A percentile compares a stretch with the other conserved stretches of the same genome.
Conservation (phyloP, 2,888 invertebrate genomes). For the Anthophora plumipes region DNA sequence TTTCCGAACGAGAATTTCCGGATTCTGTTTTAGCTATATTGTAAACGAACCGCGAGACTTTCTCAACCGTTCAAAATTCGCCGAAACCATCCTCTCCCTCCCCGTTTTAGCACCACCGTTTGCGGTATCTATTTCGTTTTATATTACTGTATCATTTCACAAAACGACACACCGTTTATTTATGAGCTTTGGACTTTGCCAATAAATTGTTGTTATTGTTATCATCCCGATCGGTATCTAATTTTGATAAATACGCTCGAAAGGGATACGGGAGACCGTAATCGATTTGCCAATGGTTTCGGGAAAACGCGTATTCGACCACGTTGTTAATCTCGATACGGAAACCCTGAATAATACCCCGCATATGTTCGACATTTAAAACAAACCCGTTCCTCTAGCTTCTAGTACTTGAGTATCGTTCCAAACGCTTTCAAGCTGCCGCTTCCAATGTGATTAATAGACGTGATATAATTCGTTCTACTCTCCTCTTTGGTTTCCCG, state of each 20-base stretch:
- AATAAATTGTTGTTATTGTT: conserved; percentile 71
- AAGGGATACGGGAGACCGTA: background rate
- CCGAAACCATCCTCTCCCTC: too few species aligned
- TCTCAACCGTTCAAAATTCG: background rate
- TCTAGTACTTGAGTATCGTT: background rate
- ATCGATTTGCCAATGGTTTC: conserved; percentile 29
- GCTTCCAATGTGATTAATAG: conserved; percentile 22
- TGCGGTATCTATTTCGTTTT: conserved; percentile 30
- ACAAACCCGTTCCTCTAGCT: conserved; percentile 7
- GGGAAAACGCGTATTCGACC: background rate
- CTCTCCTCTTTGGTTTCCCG: background rate
- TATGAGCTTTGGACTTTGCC: conserved; percentile 49
- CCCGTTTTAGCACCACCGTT: background rate
- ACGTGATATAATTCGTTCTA: conserved; percentile 12
- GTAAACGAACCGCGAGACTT: background rate
- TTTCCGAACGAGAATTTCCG: background rate
- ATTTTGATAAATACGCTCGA: conserved; percentile 40
- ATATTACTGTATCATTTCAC: conserved; percentile 47
- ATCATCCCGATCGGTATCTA: conserved; percentile 54
- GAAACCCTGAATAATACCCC: conserved; percentile 16
- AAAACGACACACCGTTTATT: conserved; percentile 59
- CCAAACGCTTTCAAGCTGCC: background rate
- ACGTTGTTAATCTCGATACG: conserved; percentile 25
- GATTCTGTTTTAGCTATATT: background rate
- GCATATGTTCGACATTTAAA: conserved; percentile 4